Evolutionary conservation across 2,113 vertebrate genomes (phyloP), one percentile per base, ranked within the genome.

Genomic region (Pantherophis guttatus): DNA sequence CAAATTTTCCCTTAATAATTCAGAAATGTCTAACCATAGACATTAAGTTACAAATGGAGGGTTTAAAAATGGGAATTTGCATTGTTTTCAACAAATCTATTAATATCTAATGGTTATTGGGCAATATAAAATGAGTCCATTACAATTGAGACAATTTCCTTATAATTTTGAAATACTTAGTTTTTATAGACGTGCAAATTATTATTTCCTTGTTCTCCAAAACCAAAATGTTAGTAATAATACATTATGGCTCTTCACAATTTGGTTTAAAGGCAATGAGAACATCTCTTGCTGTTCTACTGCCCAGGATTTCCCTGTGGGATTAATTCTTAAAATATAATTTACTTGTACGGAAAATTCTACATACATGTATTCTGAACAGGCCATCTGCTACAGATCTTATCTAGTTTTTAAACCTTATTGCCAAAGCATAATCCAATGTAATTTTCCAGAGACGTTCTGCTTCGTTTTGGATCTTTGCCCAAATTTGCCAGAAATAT

Each of bases 1-100:
- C 15, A 94, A n/a, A 6, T 87, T 95, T 58, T 90, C 2, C 50
- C 5, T 21, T 6, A 33, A 53, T 15, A 86, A 88, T 90, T 94
- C 6, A 89, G 13, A 89, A 39, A 7, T 90, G 21, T 53, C 85
- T 8, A 54, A 39, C 17, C 52, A 39, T 6, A 93, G 29, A 48
- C 90, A 48, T 57, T 92, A 94, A 21, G 1, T 29, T 93, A 93
- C 0, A 58, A 91, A 26, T 0, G 19, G 1, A 86, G 1, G 90
- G 86, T 62, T 87, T 92, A 65, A 87, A 19, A 26, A 39, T 33
- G 15, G 52, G 8, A 90, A 44, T 53, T 93, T 95, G 89, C 57
- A 23, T 3, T 21, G 8, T 11, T 57, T 53, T 1, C 33, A 87
- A 59, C 86, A 92, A 93, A 81, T 88, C 44, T 91, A 17, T 44